Evolutionary conservation across 1,140 invertebrate species (phyloP), one percentile per base, ranked within the genome.

Genomic region (Yoshiicerus persimilis): DNA sequence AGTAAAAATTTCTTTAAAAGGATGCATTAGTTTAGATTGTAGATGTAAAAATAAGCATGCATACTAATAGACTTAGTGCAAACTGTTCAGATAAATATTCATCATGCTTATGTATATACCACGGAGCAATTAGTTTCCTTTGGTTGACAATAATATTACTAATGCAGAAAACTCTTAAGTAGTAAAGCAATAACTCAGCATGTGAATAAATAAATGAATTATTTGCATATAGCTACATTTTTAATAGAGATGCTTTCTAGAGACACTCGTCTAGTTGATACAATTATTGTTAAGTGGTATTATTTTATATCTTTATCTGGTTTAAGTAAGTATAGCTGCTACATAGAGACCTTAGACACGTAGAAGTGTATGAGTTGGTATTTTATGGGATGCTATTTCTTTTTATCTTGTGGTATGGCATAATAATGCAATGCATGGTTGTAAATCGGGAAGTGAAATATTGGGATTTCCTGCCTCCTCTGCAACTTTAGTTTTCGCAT

Each of bases 371-470:
- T 25, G 23, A 27, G 64, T 70, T 30, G 23, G 23, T 70, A 13
- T 11, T 30, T 70, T 70, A 70, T 70, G 23, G 64, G 5, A 25
- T 70, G 20, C n/a, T 66, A 70, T 70, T 70, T 70, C 64, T 70
- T 70, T 70, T 70, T 70, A 70, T 56, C 47, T 56, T 56, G 47
- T 16, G 47, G 47, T 56, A 16, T n/a, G 20, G 2, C 9, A 70
- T 27, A 13, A 70, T 30, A 70, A 70, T 70, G 30, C 34, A 83
- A 83, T 83, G 27, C 20, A 56, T 56, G 47, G 77, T 30, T 83
- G 77, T 83, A 83, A 83, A 83, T 83, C 32, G 77, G 77, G 77
- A 83, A 39, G 77, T 83, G 77, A 83, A 83, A 83, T 83, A 83
- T 83, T 83, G 77, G 32, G n/a, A 83, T 83, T 83, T 83, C 77